Percentiles rank a stretch among this genome's conserved stretches.
Evolutionary conservation across 2,113 vertebrate species (phyloP).

Genomic region (Damaliscus lunatus): DNA sequence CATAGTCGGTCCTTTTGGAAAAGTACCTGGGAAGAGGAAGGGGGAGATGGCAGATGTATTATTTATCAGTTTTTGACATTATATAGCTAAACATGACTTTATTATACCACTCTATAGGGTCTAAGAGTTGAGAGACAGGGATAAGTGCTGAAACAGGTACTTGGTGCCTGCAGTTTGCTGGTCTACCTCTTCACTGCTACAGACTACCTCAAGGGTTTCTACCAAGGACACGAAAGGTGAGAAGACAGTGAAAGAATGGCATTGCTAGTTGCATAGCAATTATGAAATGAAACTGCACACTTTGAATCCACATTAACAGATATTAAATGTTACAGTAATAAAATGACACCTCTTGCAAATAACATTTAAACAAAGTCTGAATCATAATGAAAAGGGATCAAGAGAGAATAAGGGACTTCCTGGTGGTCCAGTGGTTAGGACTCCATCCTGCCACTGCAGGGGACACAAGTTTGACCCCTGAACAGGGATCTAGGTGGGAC

Average conservation of each 20-base stretch:
- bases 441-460: background rate
- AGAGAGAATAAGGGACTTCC: background rate
- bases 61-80: background rate
- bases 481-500: background rate
- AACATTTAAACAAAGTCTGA: constrained; percentile 26
- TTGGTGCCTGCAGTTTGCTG: background rate
- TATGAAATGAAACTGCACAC: background rate
- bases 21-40: background rate
- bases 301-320: background rate
- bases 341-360: background rate
- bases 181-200: background rate
- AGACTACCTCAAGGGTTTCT: background rate
- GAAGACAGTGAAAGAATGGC: background rate
- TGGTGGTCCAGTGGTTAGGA: background rate
- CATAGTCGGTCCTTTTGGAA: background rate
- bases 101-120: background rate
- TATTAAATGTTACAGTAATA: constrained; percentile 7
- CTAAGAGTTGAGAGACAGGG: background rate
- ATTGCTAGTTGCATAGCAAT: background rate
- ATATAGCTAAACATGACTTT: background rate
- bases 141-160: background rate
- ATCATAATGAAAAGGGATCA: background rate
- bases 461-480: background rate
- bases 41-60: background rate
- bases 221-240: background rate